phyloP scores from a whole-genome alignment of 2,113 vertebrate species.

The Cyanocitta stelleri region DNA sequence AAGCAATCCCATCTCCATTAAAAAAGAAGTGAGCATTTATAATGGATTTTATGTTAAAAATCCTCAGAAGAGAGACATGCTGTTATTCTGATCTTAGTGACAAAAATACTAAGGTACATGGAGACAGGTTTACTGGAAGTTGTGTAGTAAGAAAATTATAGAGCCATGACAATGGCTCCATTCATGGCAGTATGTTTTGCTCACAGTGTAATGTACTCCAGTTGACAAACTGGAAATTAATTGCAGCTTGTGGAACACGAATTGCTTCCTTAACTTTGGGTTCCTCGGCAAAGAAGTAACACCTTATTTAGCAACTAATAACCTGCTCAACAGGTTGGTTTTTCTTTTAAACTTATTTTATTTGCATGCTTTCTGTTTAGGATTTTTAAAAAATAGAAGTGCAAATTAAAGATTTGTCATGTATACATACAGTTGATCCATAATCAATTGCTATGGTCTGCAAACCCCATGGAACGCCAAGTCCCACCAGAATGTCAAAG shows the following conservation, averaged over 20 bases:
- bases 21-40: not conserved
- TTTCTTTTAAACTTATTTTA: not conserved
- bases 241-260: not conserved
- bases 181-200: not conserved
- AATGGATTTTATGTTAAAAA: not conserved
- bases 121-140: not conserved
- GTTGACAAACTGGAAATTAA: not conserved
- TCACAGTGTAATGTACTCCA: not conserved
- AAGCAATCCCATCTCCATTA: not conserved
- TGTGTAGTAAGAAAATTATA: not conserved
- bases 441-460: conserved; percentile 88
- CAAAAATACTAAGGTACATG: not conserved
- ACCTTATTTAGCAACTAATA: not conserved
- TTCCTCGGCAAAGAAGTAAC: not conserved
- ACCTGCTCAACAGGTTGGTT: not conserved
- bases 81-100: not conserved
- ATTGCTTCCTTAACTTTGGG: not conserved
- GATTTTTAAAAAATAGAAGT: not conserved
- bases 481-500: conserved; percentile 95
- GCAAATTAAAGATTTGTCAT: not conserved
- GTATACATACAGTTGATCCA: conserved; percentile 82
- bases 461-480: conserved; percentile 91
- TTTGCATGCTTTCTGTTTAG: not conserved
- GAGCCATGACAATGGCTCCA: not conserved
- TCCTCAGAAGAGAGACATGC: not conserved